phyloP scores from a whole-genome alignment of 1,140 invertebrate species.

The Periplaneta americana region DNA sequence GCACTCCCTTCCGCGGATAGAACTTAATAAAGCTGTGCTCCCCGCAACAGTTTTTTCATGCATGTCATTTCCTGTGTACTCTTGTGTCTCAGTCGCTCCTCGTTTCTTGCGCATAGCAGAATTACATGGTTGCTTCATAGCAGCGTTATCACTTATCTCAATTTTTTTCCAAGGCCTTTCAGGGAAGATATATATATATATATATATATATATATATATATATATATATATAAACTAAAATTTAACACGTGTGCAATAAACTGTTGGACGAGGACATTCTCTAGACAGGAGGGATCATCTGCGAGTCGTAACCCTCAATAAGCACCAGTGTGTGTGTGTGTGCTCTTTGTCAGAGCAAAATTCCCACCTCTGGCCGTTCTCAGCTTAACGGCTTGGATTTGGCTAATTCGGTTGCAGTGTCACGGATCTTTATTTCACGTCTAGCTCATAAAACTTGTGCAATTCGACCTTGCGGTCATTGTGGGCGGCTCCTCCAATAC shows the following conservation, averaged over 20 bases:
- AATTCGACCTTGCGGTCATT: neutral
- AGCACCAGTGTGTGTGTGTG: no score
- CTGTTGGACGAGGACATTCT: neutral
- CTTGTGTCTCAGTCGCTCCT: neutral
- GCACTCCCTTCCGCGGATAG: no score
- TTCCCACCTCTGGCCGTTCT: neutral
- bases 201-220: neutral
- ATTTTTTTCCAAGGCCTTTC: neutral
- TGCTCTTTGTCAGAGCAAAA: no score
- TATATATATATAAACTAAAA: no score
- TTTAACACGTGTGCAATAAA: neutral
- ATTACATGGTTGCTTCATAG: neutral
- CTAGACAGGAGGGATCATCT: neutral
- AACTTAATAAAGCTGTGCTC: no score
- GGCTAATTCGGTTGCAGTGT: neutral
- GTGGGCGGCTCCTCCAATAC: no score
- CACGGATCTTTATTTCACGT: neutral
- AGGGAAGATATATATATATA: neutral
- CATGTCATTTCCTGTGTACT: neutral
- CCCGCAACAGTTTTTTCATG: neutral
- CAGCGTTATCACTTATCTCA: neutral
- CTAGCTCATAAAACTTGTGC: neutral
- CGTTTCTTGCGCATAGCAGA: neutral
- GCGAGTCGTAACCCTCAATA: neutral
- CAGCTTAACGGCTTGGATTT: neutral